Conservation (phyloP, 1,140 invertebrate species). For the Latrodectus geometricus region DNA sequence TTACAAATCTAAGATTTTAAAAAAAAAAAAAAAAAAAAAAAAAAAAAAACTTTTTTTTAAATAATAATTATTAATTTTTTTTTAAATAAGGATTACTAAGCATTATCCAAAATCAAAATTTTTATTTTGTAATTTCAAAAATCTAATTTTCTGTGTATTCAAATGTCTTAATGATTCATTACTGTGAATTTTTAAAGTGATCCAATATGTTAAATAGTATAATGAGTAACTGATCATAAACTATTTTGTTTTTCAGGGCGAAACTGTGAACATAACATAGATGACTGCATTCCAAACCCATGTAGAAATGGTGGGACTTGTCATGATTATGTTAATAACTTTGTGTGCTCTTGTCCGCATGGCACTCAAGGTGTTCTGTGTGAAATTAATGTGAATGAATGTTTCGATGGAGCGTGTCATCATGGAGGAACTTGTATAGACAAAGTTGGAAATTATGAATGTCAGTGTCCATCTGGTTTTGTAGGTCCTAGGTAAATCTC, state of each 20-base stretch:
- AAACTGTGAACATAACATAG: conserved; percentile 75
- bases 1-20: too few relatives aligned
- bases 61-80: too few relatives aligned
- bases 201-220: too few relatives aligned
- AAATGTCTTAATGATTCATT: too few relatives aligned
- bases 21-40: too few relatives aligned
- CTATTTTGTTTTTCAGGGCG: conserved; percentile 72
- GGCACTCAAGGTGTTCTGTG: conserved; percentile 90
- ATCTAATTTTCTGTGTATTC: too few relatives aligned
- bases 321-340: conserved; percentile 85
- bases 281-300: conserved; percentile 81
- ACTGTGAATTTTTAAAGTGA: too few relatives aligned
- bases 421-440: conserved; percentile 95
- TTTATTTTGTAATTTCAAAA: too few relatives aligned
- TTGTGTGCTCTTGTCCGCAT: conserved; percentile 90
- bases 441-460: conserved; percentile 78
- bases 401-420: conserved; percentile 87
- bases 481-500: conserved; percentile 77
- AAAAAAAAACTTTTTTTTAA: too few relatives aligned
- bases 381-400: conserved; percentile 92
- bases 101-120: too few relatives aligned
- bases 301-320: conserved; percentile 92
- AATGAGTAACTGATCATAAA: too few relatives aligned
- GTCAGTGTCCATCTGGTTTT: conserved; percentile 90
- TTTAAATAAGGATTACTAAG: too few relatives aligned